Evolutionary conservation across 2,797 vertebrate genomes (phyloP), one percentile per base, ranked within the genome.

Genomic region (Gymnothorax reevesii): DNA sequence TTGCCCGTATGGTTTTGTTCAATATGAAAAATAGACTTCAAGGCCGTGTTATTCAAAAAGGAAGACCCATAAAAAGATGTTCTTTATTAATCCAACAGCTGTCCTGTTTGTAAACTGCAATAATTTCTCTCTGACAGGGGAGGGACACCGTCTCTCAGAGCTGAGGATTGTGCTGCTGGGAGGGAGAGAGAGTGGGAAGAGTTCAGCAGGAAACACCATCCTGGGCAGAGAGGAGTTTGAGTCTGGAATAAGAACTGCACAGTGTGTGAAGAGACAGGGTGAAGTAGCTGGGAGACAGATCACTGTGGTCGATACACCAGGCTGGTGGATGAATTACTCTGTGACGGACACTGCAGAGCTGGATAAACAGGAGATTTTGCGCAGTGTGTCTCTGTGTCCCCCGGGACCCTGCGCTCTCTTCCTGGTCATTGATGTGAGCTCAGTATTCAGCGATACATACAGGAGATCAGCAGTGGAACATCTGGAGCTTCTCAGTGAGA

Each of bases 301-400:
- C 69, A 73, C 69, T 73, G 25, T 62, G 88, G 79, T 73, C 69
- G 69, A 73, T 27, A 73, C 69, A 73, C 69, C 69, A 33, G 69
- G 69, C 25, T 73, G 69, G 69, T 33, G 7, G 22, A 77, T 0
- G 7, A 12, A 2, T 7, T 73, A 73, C 2, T 8, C 10, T 33
- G 25, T 25, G 10, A 25, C 13, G 1, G 8, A 73, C 8, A 73
- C 69, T 15, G 0, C 10, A 73, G 69, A 33, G 27, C 57, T 57
- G 57, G 57, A 57, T 57, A 57, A 57, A 57, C 57, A 57, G 57
- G 57, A 57, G 57, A 57, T 57, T 57, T 80, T 84, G n/a, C 60
- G 93, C 27, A 91, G 95, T 10, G 52, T 90, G 77, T 42, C 27
- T 75, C 71, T 75, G 13, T 17, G 4, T 49, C 3, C 71, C 33